Conservation (phyloP, 2,113 vertebrate genomes). For the Amazona vittata region DNA sequence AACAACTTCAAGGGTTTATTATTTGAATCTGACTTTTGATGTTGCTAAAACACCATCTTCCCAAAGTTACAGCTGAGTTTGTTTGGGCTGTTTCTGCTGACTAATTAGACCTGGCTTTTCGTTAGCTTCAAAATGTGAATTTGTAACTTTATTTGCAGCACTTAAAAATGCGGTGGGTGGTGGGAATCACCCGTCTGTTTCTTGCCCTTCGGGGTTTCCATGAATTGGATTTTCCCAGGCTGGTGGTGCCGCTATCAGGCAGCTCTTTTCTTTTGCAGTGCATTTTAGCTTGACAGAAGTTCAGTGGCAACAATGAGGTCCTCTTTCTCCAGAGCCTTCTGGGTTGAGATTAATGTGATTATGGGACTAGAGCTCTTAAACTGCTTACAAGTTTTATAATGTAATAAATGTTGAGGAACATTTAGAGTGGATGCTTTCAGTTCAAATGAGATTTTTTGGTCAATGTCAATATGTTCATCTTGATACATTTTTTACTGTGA, state of each 20-base stretch:
- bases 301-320: neutral
- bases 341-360: neutral
- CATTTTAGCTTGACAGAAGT: neutral
- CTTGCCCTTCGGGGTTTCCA: neutral
- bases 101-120: neutral
- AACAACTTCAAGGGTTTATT: neutral
- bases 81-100: neutral
- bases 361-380: neutral
- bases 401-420: neutral
- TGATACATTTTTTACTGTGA: neutral
- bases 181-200: neutral
- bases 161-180: neutral
- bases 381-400: neutral
- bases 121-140: neutral
- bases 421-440: neutral
- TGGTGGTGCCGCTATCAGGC: accelerated
- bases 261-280: neutral
- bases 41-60: neutral
- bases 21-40: neutral
- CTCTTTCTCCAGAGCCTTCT: neutral
- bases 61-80: neutral
- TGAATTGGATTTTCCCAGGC: neutral
- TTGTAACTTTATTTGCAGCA: neutral
- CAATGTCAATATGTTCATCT: neutral
- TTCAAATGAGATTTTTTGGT: neutral